These are phyloP conservation scores for Masticophis lateralis DNA, from an alignment of 2,797 vertebrate genomes.

Conservation along the genomic window DNA sequence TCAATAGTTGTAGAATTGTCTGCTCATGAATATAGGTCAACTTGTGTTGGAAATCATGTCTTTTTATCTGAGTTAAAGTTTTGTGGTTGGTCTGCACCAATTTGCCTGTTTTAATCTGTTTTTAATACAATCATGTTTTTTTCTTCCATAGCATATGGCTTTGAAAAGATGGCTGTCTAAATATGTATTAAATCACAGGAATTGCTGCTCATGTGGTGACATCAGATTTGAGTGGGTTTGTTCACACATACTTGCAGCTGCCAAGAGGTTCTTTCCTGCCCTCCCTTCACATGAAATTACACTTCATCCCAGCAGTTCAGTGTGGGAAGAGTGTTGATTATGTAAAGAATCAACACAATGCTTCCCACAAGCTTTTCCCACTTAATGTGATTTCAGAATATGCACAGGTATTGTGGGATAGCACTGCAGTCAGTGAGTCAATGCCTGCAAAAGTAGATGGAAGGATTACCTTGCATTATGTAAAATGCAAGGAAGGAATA, in stretches of 20 bases:
- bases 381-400: not conserved
- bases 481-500: not conserved
- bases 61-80: not conserved
- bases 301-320: not conserved
- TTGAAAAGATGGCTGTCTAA: not conserved
- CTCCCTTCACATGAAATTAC: not conserved
- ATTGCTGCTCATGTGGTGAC: not conserved
- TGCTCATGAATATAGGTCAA: not conserved
- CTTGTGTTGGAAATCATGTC: not conserved
- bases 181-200: conserved; percentile 1
- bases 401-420: not conserved
- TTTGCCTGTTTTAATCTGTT: not conserved
- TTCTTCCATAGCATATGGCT: not conserved
- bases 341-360: not conserved
- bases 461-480: not conserved
- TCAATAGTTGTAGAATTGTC: not conserved
- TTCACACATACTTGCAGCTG: not conserved
- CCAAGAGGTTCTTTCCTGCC: not conserved
- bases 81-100: not conserved
- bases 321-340: not conserved
- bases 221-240: not conserved
- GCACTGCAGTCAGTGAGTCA: not conserved
- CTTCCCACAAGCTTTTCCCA: not conserved
- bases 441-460: not conserved
- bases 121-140: not conserved